Evolutionary conservation across 2,113 vertebrate genomes (phyloP).

Genomic region (Neotoma lepida): DNA sequence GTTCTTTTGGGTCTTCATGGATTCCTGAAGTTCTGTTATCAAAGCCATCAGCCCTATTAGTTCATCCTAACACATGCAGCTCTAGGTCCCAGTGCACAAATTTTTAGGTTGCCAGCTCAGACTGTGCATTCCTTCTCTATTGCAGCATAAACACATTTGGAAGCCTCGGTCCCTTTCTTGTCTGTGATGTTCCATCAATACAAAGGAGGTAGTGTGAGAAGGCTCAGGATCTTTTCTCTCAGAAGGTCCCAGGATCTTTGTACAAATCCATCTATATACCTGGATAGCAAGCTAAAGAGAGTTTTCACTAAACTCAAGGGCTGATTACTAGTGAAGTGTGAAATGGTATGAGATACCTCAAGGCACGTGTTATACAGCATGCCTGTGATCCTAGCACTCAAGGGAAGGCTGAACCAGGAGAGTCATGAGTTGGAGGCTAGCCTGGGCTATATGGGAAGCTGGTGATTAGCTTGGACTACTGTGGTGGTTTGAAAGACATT

Average conservation of each 20-base stretch:
- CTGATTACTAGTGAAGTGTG: not conserved
- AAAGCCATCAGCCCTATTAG: not conserved
- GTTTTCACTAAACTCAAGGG: not conserved
- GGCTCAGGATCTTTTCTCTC: not conserved
- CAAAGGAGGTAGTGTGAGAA: not conserved
- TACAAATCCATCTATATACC: not conserved
- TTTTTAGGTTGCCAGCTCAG: not conserved
- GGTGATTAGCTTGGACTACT: not conserved
- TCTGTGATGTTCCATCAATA: not conserved
- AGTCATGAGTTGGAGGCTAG: not conserved
- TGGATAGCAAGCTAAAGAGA: not conserved
- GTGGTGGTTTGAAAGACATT: not conserved
- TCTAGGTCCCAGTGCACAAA: constrained; percentile 1
- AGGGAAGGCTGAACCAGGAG: not conserved
- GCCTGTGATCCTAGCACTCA: not conserved
- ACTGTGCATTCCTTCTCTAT: not conserved
- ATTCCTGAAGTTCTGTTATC: not conserved
- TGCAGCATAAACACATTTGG: not conserved
- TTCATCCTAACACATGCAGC: not conserved
- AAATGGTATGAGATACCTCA: not conserved
- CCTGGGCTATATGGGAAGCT: not conserved
- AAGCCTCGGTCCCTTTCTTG: not conserved
- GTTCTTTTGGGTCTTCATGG: not conserved
- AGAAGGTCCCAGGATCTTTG: not conserved
- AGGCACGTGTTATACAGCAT: not conserved